phyloP scores from a whole-genome alignment of 2,113 vertebrate genomes.

The Stigmatopora nigra region DNA sequence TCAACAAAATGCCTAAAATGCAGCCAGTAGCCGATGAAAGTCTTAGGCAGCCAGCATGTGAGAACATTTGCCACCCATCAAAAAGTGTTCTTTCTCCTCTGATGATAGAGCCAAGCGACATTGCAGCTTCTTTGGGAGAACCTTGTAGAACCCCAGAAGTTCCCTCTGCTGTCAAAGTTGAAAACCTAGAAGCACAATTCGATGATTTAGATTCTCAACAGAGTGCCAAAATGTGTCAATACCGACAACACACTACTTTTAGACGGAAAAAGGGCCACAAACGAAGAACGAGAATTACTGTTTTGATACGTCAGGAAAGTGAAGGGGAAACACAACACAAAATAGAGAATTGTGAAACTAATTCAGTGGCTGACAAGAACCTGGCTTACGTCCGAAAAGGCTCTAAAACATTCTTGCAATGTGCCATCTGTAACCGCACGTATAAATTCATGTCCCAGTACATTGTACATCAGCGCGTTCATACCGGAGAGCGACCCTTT shows the following conservation, averaged over 20 bases:
- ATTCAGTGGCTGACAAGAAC: not conserved
- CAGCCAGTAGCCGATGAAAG: not conserved
- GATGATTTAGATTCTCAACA: conserved; percentile 15
- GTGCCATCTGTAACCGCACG: conserved; percentile 54
- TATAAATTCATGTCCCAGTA: conserved; percentile 68
- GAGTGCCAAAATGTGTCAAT: not conserved
- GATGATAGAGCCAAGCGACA: conserved; percentile 3
- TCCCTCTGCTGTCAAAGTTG: conserved; percentile 29
- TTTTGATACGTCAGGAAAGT: conserved; percentile 8
- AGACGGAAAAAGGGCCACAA: conserved; percentile 46
- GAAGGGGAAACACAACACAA: conserved; percentile 12
- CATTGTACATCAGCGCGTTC: conserved; percentile 66
- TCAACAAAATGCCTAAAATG: not conserved
- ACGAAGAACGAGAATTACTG: conserved; percentile 33
- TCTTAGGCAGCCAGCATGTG: conserved; percentile 3
- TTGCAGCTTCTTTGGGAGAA: not conserved
- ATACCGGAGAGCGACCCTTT: conserved; percentile 71
- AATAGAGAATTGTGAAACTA: not conserved
- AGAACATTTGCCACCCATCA: conserved; percentile 1
- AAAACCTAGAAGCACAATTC: conserved; percentile 31
- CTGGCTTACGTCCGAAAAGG: conserved; percentile 35
- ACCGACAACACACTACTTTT: not conserved
- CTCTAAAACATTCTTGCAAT: conserved; percentile 49
- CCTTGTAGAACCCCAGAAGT: not conserved
- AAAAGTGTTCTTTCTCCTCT: not conserved